Evolutionary conservation across 2,888 invertebrate species (phyloP).

Genomic region (Drepanosiphum platanoidis): DNA sequence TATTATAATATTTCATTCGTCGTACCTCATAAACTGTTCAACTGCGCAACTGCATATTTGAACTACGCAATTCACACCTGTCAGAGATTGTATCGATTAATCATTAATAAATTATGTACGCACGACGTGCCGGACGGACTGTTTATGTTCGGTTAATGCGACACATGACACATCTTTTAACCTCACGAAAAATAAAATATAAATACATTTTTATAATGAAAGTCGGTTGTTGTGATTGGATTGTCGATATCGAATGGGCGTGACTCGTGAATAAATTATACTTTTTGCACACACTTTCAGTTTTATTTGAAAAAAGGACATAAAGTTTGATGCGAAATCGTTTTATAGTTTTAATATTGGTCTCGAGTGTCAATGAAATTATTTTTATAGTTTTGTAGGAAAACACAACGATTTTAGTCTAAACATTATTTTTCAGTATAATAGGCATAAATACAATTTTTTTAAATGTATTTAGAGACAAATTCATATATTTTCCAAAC

Average conservation of each 20-base stretch:
- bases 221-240: constrained; percentile 25
- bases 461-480: too few relatives aligned
- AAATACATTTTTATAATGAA: background rate
- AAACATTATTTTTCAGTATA: background rate
- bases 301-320: background rate
- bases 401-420: background rate
- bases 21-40: background rate
- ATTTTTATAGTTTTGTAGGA: background rate
- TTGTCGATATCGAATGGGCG: constrained; percentile 25
- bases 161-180: background rate
- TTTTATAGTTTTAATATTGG: background rate
- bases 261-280: constrained; percentile 51
- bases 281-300: background rate
- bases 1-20: too few relatives aligned
- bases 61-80: background rate
- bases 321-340: background rate
- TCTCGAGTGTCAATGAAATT: background rate
- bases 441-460: too few relatives aligned
- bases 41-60: background rate
- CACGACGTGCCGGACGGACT: background rate
- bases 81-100: background rate
- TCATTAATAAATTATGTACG: background rate
- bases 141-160: background rate
- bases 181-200: constrained; percentile 22
- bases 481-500: too few relatives aligned